Conservation (phyloP, 2,113 vertebrate genomes). For the Apodemus sylvaticus region DNA sequence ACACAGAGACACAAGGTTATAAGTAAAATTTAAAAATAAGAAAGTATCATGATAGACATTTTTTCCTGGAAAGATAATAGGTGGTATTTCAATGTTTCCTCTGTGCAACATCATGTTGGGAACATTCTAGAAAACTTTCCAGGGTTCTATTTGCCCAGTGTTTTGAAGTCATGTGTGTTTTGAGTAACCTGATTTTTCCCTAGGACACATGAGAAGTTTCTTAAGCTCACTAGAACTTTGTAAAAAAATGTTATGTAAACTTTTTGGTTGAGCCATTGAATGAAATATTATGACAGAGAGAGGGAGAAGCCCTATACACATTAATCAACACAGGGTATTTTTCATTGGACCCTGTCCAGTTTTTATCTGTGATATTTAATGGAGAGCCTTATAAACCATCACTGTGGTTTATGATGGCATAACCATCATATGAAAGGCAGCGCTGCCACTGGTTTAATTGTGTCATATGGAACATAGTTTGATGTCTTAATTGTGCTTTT, state of each 20-base stretch:
- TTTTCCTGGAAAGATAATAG: background rate
- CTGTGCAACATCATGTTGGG: background rate
- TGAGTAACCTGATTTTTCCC: constrained; percentile 71
- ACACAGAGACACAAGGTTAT: background rate
- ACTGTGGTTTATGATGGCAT: no score
- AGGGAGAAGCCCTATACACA: constrained; percentile 78
- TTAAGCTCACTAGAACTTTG: constrained; percentile 71
- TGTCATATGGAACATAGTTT: constrained; percentile 76
- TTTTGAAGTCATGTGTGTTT: constrained; percentile 42
- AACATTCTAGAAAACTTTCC: constrained; percentile 5
- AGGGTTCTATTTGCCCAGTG: background rate
- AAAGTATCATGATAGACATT: background rate
- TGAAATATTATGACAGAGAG: constrained; percentile 73
- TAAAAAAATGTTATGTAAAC: constrained; percentile 74
- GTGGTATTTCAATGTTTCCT: background rate
- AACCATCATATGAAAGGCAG: constrained; percentile 23
- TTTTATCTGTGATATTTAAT: constrained; percentile 68
- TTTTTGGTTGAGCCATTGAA: constrained; percentile 59
- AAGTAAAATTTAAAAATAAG: background rate
- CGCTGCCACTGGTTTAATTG: constrained; percentile 73
- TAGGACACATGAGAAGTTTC: constrained; percentile 71
- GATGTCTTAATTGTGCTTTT: constrained; percentile 81
- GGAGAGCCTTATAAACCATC: no score
- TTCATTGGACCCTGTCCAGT: constrained; percentile 73
- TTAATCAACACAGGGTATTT: constrained; percentile 78